phyloP scores from a whole-genome alignment of 2,888 invertebrate genomes.

The Epinotia brunnichana region DNA sequence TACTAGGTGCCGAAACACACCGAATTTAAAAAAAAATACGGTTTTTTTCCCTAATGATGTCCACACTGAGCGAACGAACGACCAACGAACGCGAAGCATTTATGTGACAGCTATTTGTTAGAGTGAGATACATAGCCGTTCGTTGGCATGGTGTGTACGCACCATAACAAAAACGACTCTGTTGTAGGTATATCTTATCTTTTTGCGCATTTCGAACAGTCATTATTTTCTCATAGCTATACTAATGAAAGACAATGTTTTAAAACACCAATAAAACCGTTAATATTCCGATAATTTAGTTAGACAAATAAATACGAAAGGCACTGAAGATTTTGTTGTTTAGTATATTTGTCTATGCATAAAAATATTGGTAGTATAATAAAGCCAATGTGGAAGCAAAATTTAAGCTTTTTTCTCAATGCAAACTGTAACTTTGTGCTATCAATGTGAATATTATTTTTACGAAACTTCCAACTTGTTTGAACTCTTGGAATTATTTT shows the following conservation, averaged over 20 bases:
- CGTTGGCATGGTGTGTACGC: no score
- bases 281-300: not conserved
- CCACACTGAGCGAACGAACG: no score
- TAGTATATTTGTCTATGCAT: conserved; percentile 2
- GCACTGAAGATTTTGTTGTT: not conserved
- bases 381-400: not conserved
- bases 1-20: not conserved
- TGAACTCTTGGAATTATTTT: conserved; percentile 36
- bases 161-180: no score
- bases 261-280: conserved; percentile 1
- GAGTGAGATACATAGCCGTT: no score
- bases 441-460: conserved; percentile 24
- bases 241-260: not conserved
- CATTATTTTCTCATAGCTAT: not conserved
- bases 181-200: not conserved
- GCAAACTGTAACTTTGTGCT: conserved; percentile 15
- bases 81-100: no score
- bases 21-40: not conserved
- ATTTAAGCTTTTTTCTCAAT: conserved; percentile 9
- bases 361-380: conserved; percentile 12
- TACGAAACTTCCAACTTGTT: conserved; percentile 25
- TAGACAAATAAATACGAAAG: not conserved
- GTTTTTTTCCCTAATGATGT: not conserved
- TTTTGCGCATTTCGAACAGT: conserved; percentile 4
- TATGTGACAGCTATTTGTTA: no score